phyloP scores from a whole-genome alignment of 2,888 invertebrate species.

The Formica aserva region DNA sequence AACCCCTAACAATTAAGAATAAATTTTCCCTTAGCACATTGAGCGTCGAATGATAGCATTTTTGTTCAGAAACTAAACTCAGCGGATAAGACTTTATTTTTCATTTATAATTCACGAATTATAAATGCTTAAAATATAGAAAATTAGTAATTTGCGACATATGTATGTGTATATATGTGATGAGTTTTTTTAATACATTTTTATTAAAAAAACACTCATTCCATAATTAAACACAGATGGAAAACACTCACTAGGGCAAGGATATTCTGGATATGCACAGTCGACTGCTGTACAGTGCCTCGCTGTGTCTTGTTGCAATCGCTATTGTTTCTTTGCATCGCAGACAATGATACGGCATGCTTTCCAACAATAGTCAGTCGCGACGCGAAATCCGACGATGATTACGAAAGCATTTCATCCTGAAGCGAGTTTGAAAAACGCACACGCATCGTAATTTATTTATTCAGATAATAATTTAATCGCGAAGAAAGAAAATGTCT shows the following conservation, averaged over 20 bases:
- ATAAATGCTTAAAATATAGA: neutral
- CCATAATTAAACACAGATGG: neutral
- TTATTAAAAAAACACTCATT: neutral
- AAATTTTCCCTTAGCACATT: neutral
- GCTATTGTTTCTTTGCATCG: conserved; percentile 38
- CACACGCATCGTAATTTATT: neutral
- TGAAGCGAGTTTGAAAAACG: neutral
- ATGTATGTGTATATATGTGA: too few relatives aligned
- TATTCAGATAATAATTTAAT: neutral
- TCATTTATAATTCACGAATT: neutral
- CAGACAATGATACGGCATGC: conserved; percentile 22
- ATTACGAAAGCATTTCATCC: neutral
- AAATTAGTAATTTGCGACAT: neutral
- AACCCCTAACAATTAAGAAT: neutral
- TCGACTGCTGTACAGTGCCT: neutral
- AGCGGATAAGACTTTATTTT: neutral
- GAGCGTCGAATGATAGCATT: neutral
- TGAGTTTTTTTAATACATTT: neutral
- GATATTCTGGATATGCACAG: neutral
- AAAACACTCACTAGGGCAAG: neutral
- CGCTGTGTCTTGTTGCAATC: conserved; percentile 15
- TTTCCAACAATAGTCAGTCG: conserved; percentile 29
- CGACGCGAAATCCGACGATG: conserved; percentile 7
- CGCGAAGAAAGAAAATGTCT: neutral
- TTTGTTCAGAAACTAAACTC: neutral